Percentiles rank a stretch among this genome's conserved stretches.
phyloP scores from a whole-genome alignment of 2,888 invertebrate species.

The Shargacucullia verbasci region DNA sequence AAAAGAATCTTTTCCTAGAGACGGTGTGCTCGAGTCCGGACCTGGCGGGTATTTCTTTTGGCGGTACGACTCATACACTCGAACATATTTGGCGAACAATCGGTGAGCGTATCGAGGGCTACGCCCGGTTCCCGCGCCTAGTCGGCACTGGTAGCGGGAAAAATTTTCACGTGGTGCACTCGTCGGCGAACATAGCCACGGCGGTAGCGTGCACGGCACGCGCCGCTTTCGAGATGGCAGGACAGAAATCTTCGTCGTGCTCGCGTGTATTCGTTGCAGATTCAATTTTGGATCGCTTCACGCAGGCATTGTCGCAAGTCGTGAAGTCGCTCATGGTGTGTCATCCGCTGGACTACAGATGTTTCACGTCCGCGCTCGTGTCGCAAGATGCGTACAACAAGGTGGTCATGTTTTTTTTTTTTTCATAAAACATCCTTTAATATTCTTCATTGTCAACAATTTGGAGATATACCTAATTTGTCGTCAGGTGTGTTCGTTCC shows the following conservation, averaged over 20 bases:
- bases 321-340: constrained; percentile 93
- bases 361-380: constrained; percentile 96
- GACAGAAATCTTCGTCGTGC: constrained; percentile 99
- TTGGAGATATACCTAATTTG: not conserved
- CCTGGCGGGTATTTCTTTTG: constrained; percentile 97
- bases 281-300: constrained; percentile 91
- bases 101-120: constrained; percentile 93
- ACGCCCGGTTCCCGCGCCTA: constrained; percentile 95
- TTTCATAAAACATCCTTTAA: too few relatives aligned
- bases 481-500: constrained; percentile 22
- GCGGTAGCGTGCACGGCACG: constrained; percentile 94
- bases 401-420: constrained; percentile 15
- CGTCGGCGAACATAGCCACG: constrained; percentile 93
- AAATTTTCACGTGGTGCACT: constrained; percentile 97
- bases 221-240: constrained; percentile 96
- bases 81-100: constrained; percentile 95
- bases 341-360: constrained; percentile 92
- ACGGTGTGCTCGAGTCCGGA: constrained; percentile 93
- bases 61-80: constrained; percentile 97
- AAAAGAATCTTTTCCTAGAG: constrained; percentile 97
- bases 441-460: too few relatives aligned
- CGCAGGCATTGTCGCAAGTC: constrained; percentile 78
- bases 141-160: constrained; percentile 98
- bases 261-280: constrained; percentile 96
- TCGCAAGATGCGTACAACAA: constrained; percentile 93